Evolutionary conservation across 1,140 invertebrate species (phyloP).

Genomic region (Eubasilissa regina): DNA sequence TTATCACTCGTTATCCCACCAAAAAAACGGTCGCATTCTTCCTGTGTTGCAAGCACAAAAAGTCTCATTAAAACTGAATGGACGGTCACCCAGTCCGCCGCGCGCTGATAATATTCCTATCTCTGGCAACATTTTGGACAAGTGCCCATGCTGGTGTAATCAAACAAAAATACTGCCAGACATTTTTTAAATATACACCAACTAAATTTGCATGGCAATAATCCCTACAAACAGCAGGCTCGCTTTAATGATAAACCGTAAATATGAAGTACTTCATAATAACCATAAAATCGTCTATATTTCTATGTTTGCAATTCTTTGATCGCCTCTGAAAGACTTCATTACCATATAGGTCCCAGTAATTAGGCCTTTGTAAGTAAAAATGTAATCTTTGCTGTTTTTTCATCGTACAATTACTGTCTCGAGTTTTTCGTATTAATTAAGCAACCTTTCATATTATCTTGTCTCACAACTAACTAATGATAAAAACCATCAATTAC

Average conservation of each 20-base stretch:
- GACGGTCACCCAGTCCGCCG: background rate
- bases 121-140: slow-evolving; percentile 55
- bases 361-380: no score
- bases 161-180: slow-evolving; percentile 45
- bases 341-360: no score
- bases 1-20: slow-evolving; percentile 10
- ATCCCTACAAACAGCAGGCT: background rate
- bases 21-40: slow-evolving; percentile 1
- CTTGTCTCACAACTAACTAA: no score
- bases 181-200: background rate
- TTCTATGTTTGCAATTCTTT: no score
- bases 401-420: no score
- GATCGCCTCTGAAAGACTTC: no score
- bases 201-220: background rate
- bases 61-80: slow-evolving; percentile 40
- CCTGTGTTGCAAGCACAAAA: slow-evolving; percentile 30
- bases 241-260: background rate
- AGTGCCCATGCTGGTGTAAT: slow-evolving; percentile 45
- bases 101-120: slow-evolving; percentile 50
- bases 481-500: no score
- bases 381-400: no score
- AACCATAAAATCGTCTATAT: no score
- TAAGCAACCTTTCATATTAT: no score
- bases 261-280: background rate
- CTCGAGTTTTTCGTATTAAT: no score